Evolutionary conservation across 2,797 vertebrate genomes (phyloP), one percentile per base, ranked within the genome.

Genomic region (Echiichthys vipera): DNA sequence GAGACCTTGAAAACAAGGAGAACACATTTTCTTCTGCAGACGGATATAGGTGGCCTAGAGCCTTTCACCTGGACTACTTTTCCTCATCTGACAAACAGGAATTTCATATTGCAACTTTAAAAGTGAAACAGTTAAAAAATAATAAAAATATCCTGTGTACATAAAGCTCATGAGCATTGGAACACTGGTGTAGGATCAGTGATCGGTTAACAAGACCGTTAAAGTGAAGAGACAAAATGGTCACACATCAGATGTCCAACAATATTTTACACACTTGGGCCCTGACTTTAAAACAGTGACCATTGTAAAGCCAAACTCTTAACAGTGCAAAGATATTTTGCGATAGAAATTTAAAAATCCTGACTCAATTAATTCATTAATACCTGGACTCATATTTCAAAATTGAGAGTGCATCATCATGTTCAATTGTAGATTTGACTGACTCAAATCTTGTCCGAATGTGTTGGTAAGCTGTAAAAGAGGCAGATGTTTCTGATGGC

Each of bases 281-380:
- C 78, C 79, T 76, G 80, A 84, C 67, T 22, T 77, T 56, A 57
- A 79, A 89, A 82, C 78, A 53, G 68, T 54, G 73, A 74, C 75
- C 67, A 4, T 24, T 71, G 59, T 77, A 81, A 85, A 88, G 82
- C 77, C 68, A 78, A 77, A 59, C 65, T 72, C 72, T 71, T 53
- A 76, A 82, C 67, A 89, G 87, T 91, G 88, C 81, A 89, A 90
- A 88, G 39, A 81, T 78, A 59, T 67, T 73, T 49, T 72, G 56
- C 59, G 36, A 78, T 81, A 84, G 50, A 88, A 83, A 78, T 54
- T 30, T 64, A 54, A 74, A 83, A 87, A 79, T 58, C 72, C 58
- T 66, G 66, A 83, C 71, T 74, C 34, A 47, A 34, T 67, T 53
- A 76, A 71, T 78, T 65, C 61, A 70, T 17, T 37, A 73, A 80